Conservation (phyloP, 2,113 vertebrate species). For the Macquaria ambigua region DNA sequence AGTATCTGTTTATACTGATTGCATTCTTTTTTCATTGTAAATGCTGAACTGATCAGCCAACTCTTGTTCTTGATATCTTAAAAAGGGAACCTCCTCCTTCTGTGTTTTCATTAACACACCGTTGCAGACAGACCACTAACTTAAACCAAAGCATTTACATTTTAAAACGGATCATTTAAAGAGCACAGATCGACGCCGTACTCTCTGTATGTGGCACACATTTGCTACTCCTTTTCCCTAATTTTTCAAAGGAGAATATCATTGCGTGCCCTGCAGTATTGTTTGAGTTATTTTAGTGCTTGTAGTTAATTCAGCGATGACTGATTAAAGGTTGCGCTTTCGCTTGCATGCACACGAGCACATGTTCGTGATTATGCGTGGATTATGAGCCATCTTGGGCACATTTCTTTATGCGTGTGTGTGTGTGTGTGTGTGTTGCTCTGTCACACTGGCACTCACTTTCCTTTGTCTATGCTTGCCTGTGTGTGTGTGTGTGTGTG, state of each 20-base stretch:
- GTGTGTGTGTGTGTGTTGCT: background rate
- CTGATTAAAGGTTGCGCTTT: conserved; percentile 55
- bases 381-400: background rate
- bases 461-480: background rate
- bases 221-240: background rate
- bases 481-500: background rate
- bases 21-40: background rate
- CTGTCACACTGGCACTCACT: background rate
- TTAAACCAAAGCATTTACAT: background rate
- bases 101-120: background rate
- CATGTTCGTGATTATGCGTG: background rate
- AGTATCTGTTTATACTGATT: background rate
- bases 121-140: background rate
- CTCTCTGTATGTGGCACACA: conserved; percentile 3
- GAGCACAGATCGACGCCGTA: background rate
- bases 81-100: background rate
- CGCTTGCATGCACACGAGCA: background rate
- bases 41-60: background rate
- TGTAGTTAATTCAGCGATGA: conserved; percentile 63
- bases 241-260: conserved; percentile 7
- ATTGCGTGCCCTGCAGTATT: conserved; percentile 33
- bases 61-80: background rate
- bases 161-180: background rate
- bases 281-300: conserved; percentile 51
- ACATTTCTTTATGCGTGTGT: conserved; percentile 27